A percentile compares a stretch with the other conserved stretches of the same genome.
Evolutionary conservation across 37 sponge, comb jelly and placozoan genomes (phyloP).

Genomic region (Sycon ciliatum): DNA sequence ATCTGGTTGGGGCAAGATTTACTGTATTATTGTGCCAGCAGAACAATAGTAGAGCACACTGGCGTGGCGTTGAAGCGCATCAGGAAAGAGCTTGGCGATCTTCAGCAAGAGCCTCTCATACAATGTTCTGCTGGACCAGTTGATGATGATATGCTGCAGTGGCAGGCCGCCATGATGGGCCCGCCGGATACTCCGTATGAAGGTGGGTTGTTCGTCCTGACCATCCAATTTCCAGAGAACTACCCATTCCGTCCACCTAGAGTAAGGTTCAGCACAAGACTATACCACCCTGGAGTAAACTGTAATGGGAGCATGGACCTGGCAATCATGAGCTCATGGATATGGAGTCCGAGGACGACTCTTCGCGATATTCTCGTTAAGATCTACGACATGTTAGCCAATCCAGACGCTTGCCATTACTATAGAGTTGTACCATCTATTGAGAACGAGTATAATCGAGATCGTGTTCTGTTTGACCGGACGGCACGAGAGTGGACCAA

Average conservation of each 20-base stretch:
- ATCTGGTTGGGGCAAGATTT: too few species aligned
- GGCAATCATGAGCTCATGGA: conserved; percentile 87
- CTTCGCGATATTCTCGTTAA: too few species aligned
- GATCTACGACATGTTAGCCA: too few species aligned
- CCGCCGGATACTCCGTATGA: conserved; percentile 83
- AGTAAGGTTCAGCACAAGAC: conserved; percentile 80
- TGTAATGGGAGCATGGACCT: conserved; percentile 94
- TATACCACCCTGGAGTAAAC: conserved; percentile 95
- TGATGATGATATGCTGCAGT: conserved; percentile 89
- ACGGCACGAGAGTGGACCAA: too few species aligned
- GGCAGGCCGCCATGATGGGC: conserved; percentile 98
- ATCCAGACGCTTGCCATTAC: too few species aligned
- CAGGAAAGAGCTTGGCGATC: conserved; percentile 86
- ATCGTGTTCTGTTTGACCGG: too few species aligned
- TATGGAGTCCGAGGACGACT: too few species aligned
- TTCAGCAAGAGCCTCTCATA: conserved; percentile 87
- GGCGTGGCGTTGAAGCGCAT: conserved; percentile 94
- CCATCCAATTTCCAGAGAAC: conserved; percentile 94
- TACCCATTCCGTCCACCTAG: conserved; percentile 91
- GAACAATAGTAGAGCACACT: too few species aligned
- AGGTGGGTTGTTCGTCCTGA: conserved; percentile 86
- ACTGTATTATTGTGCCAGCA: too few species aligned
- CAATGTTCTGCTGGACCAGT: conserved; percentile 98
- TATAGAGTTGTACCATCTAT: too few species aligned
- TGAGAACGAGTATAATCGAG: too few species aligned